Percentiles rank a stretch among this genome's conserved stretches.
These are phyloP conservation scores for Avahi laniger DNA, from an alignment of 2,797 vertebrate species.

Conservation along the genomic window DNA sequence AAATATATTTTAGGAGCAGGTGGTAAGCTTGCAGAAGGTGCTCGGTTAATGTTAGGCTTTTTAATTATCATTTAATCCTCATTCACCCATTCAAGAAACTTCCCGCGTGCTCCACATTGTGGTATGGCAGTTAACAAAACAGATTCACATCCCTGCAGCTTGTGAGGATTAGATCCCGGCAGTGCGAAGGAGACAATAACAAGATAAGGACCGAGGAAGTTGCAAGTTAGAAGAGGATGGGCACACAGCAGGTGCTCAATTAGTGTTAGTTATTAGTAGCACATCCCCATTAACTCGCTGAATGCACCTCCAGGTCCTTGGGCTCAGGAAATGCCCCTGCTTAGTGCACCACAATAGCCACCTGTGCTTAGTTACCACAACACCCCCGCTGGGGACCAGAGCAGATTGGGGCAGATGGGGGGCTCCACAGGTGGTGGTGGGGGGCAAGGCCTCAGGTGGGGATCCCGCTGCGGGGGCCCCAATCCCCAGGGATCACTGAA, in stretches of 20 bases:
- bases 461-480: background rate
- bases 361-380: too few species aligned
- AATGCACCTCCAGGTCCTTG: slow-evolving; percentile 17
- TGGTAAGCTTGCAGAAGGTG: background rate
- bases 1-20: background rate
- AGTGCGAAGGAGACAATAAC: slow-evolving; percentile 42
- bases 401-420: background rate
- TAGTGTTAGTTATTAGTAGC: slow-evolving; percentile 61
- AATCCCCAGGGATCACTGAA: background rate
- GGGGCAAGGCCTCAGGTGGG: background rate
- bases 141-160: background rate
- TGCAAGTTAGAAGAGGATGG: slow-evolving; percentile 42
- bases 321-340: background rate
- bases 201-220: slow-evolving; percentile 55
- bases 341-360: background rate
- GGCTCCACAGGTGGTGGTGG: background rate
- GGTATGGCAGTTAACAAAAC: slow-evolving; percentile 18
- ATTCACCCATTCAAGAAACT: slow-evolving; percentile 23
- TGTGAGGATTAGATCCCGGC: slow-evolving; percentile 41
- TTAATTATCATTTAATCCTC: slow-evolving; percentile 49
- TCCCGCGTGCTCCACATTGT: background rate
- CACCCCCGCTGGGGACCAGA: background rate
- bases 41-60: background rate
- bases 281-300: slow-evolving; percentile 56
- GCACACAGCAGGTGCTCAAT: slow-evolving; percentile 63